These are phyloP conservation scores for Hyperoplus immaculatus DNA, from an alignment of 2,797 vertebrate genomes.

Conservation along the genomic window DNA sequence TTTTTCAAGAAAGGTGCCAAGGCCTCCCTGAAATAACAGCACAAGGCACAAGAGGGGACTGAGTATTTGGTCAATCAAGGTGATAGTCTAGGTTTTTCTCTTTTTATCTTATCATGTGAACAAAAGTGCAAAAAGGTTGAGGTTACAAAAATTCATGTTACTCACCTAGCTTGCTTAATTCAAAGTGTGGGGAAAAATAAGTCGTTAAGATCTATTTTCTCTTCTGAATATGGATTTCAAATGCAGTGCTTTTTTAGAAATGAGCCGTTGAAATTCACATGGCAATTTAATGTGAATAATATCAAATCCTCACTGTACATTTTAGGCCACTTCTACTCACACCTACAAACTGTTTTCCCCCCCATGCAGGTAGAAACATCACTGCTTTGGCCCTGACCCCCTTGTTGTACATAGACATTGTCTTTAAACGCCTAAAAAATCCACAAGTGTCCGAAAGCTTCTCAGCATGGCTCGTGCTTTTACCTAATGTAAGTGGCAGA, in stretches of 20 bases:
- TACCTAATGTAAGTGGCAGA: conserved; percentile 91
- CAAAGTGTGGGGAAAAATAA: neutral
- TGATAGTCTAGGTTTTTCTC: neutral
- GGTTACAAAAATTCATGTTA: neutral
- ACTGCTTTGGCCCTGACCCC: conserved; percentile 11
- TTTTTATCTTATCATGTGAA: conserved; percentile 26
- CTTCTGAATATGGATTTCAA: neutral
- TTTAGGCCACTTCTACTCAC: neutral
- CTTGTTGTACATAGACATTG: neutral
- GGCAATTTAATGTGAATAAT: neutral
- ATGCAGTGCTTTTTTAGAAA: neutral
- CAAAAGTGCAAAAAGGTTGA: conserved; percentile 19
- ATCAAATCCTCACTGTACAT: conserved; percentile 1
- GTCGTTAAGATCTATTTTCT: neutral
- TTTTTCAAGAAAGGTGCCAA: conserved; percentile 91
- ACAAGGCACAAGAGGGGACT: neutral
- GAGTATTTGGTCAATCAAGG: neutral
- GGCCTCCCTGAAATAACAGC: conserved; percentile 74
- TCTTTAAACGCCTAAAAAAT: neutral
- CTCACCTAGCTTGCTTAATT: neutral
- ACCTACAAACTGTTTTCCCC: neutral
- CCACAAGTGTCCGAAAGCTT: neutral
- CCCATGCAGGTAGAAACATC: neutral
- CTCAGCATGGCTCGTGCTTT: conserved; percentile 63
- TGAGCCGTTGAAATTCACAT: neutral